Evolutionary conservation across 2,113 vertebrate genomes (phyloP).

Genomic region (Pelmatolapia mariae): DNA sequence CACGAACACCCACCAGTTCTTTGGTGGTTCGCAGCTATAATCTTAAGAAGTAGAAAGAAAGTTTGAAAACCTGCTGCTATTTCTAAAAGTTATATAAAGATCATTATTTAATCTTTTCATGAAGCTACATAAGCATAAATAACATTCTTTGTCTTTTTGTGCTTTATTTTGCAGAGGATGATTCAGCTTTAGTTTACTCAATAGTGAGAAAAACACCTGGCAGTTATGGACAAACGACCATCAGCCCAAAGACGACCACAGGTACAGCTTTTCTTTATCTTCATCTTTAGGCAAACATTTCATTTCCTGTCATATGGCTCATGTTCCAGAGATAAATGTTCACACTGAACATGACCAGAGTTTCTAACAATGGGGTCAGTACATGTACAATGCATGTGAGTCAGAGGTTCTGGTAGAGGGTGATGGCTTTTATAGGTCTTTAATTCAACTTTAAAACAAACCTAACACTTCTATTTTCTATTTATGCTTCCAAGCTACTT

Average conservation of each 20-base stretch:
- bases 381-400: background rate
- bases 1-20: background rate
- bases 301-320: rapidly evolving
- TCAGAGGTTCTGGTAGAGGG: background rate
- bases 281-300: background rate
- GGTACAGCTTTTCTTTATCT: background rate
- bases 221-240: background rate
- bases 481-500: background rate
- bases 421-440: rapidly evolving
- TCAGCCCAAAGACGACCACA: background rate
- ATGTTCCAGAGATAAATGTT: background rate
- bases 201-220: background rate
- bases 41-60: no score
- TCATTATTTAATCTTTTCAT: background rate
- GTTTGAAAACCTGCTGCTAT: background rate
- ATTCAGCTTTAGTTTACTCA: background rate
- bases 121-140: rapidly evolving
- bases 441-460: rapidly evolving
- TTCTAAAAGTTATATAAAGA: rapidly evolving
- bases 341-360: background rate
- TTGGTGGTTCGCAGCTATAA: background rate
- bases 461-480: background rate
- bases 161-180: rapidly evolving
- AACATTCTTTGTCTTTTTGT: rapidly evolving
- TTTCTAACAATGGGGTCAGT: background rate